phyloP scores from a whole-genome alignment of 2,888 invertebrate genomes.

The Toxonevra muliebris region DNA sequence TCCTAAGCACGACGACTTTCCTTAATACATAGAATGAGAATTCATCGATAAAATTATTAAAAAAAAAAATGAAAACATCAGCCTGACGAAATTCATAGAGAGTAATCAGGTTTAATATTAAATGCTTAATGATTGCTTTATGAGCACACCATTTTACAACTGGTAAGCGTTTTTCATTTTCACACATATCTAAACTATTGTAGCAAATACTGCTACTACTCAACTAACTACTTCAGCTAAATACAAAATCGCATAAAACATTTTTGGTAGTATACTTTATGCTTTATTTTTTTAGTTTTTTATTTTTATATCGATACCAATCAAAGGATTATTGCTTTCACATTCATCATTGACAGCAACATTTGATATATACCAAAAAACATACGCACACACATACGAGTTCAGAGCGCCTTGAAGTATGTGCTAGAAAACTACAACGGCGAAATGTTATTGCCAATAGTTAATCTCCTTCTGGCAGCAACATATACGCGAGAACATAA shows the following conservation, averaged over 20 bases:
- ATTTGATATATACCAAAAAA: conserved; percentile 1
- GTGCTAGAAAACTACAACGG: conserved; percentile 21
- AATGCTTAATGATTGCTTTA: no score
- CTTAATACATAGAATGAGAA: no score
- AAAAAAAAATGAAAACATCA: no score
- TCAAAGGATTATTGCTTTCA: conserved; percentile 39
- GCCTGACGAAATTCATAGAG: no score
- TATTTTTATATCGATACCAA: conserved; percentile 40
- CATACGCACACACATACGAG: background rate
- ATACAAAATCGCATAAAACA: conserved; percentile 11
- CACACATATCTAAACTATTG: no score
- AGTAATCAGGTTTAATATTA: no score
- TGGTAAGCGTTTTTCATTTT: background rate
- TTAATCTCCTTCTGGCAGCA: conserved; percentile 58
- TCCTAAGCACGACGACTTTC: no score
- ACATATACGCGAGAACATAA: conserved; percentile 20
- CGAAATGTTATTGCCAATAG: conserved; percentile 58
- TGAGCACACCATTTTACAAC: background rate
- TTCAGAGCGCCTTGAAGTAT: conserved; percentile 25
- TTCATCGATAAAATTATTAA: no score
- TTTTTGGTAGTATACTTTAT: conserved; percentile 12
- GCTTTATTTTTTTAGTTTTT: no score
- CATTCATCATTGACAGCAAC: conserved; percentile 34
- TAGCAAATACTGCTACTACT: no score
- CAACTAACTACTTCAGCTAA: background rate